Conservation (phyloP, 2,888 invertebrate species). For the Macrosoma leucophasiata region DNA sequence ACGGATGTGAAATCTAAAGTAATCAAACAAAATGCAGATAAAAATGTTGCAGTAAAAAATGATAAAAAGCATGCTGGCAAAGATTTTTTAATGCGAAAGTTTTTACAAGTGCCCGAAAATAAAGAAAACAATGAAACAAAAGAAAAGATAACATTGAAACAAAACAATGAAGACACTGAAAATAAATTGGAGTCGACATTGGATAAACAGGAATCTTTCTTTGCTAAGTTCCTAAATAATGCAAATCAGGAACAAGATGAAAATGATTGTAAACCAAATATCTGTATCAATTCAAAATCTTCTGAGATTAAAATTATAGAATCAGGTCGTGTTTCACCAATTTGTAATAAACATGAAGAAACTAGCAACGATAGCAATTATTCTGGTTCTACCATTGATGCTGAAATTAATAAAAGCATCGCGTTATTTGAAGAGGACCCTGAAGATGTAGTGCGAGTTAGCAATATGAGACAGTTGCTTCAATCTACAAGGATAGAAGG, state of each 20-base stretch:
- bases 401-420: constrained; percentile 66
- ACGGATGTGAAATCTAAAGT: constrained; percentile 30
- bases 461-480: constrained; percentile 49
- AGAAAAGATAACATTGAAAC: constrained; percentile 29
- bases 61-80: constrained; percentile 35
- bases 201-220: constrained; percentile 65
- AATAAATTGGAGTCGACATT: constrained; percentile 34
- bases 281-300: too few relatives aligned
- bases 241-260: constrained; percentile 8
- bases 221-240: constrained; percentile 51
- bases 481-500: constrained; percentile 32
- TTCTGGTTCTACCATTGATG: constrained; percentile 62
- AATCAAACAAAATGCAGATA: constrained; percentile 6
- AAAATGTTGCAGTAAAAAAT: constrained; percentile 15
- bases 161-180: constrained; percentile 9
- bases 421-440: constrained; percentile 61
- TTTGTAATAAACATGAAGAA: constrained; percentile 47
- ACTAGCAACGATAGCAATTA: constrained; percentile 58
- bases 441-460: constrained; percentile 43
- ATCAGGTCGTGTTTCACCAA: too few relatives aligned
- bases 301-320: constrained; percentile 6
- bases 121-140: constrained; percentile 12
- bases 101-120: constrained; percentile 32
- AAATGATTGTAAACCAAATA: neutral
- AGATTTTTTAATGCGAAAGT: constrained; percentile 47